Evolutionary conservation across 1,140 invertebrate species (phyloP), one percentile per base, ranked within the genome.

Genomic region (Mesaphorura yosii): DNA sequence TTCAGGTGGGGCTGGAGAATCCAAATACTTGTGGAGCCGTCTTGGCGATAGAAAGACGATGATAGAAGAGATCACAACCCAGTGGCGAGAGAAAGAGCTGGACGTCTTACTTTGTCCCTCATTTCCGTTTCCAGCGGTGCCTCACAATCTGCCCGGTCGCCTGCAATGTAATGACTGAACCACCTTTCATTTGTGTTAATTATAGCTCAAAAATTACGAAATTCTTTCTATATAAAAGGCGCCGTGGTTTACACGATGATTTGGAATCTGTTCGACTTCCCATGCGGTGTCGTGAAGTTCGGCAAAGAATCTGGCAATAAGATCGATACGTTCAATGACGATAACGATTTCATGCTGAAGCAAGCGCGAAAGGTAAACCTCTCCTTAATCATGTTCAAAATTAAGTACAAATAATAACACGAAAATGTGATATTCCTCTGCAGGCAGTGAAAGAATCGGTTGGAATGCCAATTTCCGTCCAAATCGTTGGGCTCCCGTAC

Each of bases 381-480:
- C n/a, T n/a, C n/a, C n/a, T n/a, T n/a, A n/a, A n/a, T n/a, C n/a
- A n/a, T n/a, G 17, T 31, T 10, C 28, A 4, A 17, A 47, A 31
- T n/a, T 20, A 15, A 47, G 19, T 28, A 10, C 19, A 27, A 47
- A 22, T 7, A 42, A 7, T 42, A 10, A n/a, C n/a, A n/a, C n/a
- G n/a, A n/a, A n/a, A n/a, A n/a, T n/a, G n/a, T n/a, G n/a, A n/a
- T 42, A n/a, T n/a, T n/a, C 25, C 40, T 17, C 26, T 49, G 5
- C 25, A 60, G 58, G 53, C 34, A 25, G 22, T 26, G 0, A 31
- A 38, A 23, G 25, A 61, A 14, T 57, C 68, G 3, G 57, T 56
- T 7, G 68, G 68, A 19, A 60, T 70, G 55, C 70, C 70, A 4
- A 58, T 72, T 6, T 62, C 62, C 42, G 67, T 71, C 7, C 70